Evolutionary conservation across 2,797 vertebrate species (phyloP), one percentile per base, ranked within the genome.

Genomic region (Carcharodon carcharias): DNA sequence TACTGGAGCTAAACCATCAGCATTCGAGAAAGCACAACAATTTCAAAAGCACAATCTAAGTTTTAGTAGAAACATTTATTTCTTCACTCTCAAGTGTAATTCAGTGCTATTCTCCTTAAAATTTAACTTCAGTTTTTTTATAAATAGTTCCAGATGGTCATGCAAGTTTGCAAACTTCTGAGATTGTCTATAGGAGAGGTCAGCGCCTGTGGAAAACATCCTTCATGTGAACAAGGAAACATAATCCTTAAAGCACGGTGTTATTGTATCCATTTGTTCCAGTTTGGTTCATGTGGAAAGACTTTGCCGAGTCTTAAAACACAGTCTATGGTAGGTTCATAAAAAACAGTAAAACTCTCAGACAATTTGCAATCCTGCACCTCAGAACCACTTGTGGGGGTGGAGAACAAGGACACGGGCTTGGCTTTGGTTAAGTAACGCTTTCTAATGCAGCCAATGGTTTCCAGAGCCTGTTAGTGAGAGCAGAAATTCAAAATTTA

Each of bases 261-360:
- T 95, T 97, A 97, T 11, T 98, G 97, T 4, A 97, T 96, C 97
- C 98, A 98, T 82, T 98, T 98, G 97, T 99, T 99, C 99, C 99
- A 99, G 96, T 98, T 98, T 88, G 97, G 97, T 96, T 99, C 98
- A 0, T 97, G 97, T 45, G 99, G 99, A 80, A 99, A 98, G 91
- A 99, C 97, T 21, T 97, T 97, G 40, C 98, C 97, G 96, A 99
- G 98, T 69, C 97, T 98, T 95, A 99, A 97, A 65, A 98, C 97
- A 96, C 98, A 99, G 98, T 99, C 98, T 96, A 99, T 96, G 0
- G 98, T 98, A 82, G 99, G 98, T 97, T 99, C 99, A 0, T 99
- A 99, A 96, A 98, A 99, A 0, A 97, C 97, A 0, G 80, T 45
- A 0, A 97, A 97, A 0, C 96, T 96, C 5, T 98, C 97, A 0